Evolutionary conservation across 1,140 invertebrate genomes (phyloP).

Genomic region (Cydia splendana): DNA sequence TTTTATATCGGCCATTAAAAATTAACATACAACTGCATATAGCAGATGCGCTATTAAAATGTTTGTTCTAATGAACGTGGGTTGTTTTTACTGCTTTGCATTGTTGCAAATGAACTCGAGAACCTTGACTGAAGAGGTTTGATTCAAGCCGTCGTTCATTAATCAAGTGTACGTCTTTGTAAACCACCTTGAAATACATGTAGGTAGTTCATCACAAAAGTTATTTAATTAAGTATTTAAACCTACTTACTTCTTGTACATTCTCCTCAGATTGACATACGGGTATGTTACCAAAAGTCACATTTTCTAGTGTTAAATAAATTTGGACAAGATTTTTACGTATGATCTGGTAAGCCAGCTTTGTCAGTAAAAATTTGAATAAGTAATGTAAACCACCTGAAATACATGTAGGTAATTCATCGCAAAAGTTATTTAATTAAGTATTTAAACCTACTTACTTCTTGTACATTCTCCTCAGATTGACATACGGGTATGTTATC

Average conservation of each 20-base stretch:
- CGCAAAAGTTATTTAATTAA: not conserved
- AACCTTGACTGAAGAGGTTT: not conserved
- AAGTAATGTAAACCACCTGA: constrained; percentile 9
- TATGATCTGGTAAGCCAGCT: no score
- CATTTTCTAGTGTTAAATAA: not conserved
- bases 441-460: not conserved
- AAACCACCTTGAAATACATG: not conserved
- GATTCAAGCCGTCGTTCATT: not conserved
- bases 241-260: not conserved
- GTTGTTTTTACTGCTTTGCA: not conserved
- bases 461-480: not conserved
- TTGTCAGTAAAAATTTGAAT: no score
- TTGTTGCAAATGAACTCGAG: constrained; percentile 1
- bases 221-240: not conserved
- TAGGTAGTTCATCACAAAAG: not conserved
- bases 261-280: no score
- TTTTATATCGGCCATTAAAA: constrained; percentile 12
- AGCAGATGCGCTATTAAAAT: not conserved
- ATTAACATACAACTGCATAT: constrained; percentile 15
- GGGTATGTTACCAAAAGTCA: no score
- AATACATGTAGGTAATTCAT: not conserved
- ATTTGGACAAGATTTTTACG: not conserved
- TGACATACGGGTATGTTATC: no score
- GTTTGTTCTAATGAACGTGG: constrained; percentile 9
- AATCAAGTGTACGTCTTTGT: constrained; percentile 12